phyloP scores from a whole-genome alignment of 2,888 invertebrate genomes.

The Drosophila borborema region DNA sequence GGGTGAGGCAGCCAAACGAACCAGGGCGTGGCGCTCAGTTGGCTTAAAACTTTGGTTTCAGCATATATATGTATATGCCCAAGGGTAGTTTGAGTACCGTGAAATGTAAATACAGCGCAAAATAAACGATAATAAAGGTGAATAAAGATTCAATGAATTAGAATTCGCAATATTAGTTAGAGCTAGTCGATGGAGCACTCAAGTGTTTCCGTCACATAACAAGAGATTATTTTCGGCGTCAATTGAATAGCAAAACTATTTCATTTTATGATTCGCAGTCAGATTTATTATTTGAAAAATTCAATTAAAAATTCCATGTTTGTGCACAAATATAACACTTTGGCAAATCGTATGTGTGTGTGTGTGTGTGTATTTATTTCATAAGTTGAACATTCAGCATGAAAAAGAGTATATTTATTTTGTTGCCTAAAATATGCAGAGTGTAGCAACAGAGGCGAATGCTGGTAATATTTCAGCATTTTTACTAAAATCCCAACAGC shows the following conservation, averaged over 20 bases:
- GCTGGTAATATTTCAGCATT: constrained; percentile 20
- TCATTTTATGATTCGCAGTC: not conserved
- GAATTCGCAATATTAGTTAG: not conserved
- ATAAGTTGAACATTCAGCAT: not conserved
- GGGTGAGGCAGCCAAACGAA: not conserved
- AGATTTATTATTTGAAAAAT: not conserved
- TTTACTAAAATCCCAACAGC: constrained; percentile 23
- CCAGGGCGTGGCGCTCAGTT: not conserved
- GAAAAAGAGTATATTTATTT: not conserved
- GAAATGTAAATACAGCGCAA: constrained; percentile 35
- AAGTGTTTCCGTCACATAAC: not conserved
- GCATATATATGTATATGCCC: not conserved
- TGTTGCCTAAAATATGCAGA: constrained; percentile 18
- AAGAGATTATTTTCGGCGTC: not conserved
- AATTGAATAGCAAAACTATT: not conserved
- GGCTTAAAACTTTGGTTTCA: constrained; percentile 22
- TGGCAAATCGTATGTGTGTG: not conserved
- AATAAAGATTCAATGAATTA: not conserved
- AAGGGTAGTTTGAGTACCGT: constrained; percentile 7
- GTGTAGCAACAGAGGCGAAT: constrained; percentile 1
- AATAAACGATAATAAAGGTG: constrained; percentile 4
- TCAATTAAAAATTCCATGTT: constrained; percentile 2
- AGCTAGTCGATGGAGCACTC: not conserved
- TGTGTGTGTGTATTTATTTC: not conserved
- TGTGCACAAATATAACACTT: not conserved